phyloP scores from a whole-genome alignment of 2,113 vertebrate species.

The Myiopsitta monachus region DNA sequence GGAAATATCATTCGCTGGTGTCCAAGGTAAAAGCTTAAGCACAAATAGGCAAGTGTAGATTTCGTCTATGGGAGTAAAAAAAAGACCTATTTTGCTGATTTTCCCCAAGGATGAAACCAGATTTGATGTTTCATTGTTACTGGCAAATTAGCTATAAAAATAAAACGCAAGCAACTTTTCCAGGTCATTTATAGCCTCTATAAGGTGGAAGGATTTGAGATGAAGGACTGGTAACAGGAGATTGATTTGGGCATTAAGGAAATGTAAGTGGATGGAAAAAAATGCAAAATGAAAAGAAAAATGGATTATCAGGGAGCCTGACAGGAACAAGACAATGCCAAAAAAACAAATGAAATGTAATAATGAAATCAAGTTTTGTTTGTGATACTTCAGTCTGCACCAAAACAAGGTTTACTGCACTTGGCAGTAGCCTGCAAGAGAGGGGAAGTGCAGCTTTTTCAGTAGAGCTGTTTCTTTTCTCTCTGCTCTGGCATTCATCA shows the following conservation, averaged over 20 bases:
- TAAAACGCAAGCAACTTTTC: conserved; percentile 52
- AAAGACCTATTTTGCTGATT: not conserved
- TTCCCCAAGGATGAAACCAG: conserved; percentile 3
- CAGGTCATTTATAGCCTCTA: conserved; percentile 41
- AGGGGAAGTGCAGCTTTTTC: not conserved
- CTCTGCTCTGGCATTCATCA: not conserved
- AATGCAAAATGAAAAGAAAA: conserved; percentile 61
- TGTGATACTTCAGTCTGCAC: conserved; percentile 21
- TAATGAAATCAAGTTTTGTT: conserved; percentile 50
- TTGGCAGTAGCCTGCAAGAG: not conserved
- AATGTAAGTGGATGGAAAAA: conserved; percentile 37
- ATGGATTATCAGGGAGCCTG: conserved; percentile 62
- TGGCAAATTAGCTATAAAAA: conserved; percentile 59
- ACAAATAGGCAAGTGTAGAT: not conserved
- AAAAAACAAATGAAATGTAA: conserved; percentile 62
- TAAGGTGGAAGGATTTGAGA: conserved; percentile 46
- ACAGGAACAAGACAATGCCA: conserved; percentile 63
- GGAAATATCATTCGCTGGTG: not conserved
- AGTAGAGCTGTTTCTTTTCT: not conserved
- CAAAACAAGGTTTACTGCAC: conserved; percentile 16
- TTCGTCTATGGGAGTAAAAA: not conserved
- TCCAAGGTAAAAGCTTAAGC: not conserved
- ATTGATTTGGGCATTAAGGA: conserved; percentile 53
- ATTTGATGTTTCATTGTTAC: conserved; percentile 22
- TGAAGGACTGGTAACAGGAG: conserved; percentile 56